Percentiles rank a stretch among this genome's conserved stretches.
Conservation (phyloP, 2,113 vertebrate genomes). For the Gopherus evgoodei region DNA sequence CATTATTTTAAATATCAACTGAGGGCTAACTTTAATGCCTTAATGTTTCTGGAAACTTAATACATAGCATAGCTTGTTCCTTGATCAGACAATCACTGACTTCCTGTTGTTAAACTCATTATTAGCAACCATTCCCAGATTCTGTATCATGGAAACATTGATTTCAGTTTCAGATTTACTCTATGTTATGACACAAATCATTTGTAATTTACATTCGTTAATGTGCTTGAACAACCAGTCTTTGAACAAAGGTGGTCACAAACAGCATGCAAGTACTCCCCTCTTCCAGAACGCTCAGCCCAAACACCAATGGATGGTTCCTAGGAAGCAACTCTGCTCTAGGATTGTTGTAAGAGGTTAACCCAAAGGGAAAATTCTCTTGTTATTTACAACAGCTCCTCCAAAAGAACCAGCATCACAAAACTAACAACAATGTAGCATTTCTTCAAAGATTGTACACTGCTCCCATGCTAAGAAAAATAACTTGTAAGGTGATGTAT, state of each 20-base stretch:
- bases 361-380: not conserved
- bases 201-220: not conserved
- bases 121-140: not conserved
- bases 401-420: accelerated
- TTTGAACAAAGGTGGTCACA: constrained; percentile 5
- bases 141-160: not conserved
- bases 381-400: not conserved
- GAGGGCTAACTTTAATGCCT: accelerated
- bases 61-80: not conserved
- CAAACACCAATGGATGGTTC: not conserved
- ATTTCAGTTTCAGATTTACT: not conserved
- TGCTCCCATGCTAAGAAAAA: not conserved
- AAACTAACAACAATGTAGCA: accelerated
- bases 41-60: not conserved
- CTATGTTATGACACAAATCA: not conserved
- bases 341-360: not conserved
- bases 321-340: not conserved
- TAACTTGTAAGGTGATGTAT: not conserved
- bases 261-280: not conserved
- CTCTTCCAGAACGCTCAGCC: not conserved
- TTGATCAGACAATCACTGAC: not conserved
- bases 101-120: not conserved
- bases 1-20: not conserved
- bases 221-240: not conserved
- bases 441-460: not conserved